These are phyloP conservation scores for Sceloporus undulatus DNA, from an alignment of 2,113 vertebrate genomes.

Conservation along the genomic window DNA sequence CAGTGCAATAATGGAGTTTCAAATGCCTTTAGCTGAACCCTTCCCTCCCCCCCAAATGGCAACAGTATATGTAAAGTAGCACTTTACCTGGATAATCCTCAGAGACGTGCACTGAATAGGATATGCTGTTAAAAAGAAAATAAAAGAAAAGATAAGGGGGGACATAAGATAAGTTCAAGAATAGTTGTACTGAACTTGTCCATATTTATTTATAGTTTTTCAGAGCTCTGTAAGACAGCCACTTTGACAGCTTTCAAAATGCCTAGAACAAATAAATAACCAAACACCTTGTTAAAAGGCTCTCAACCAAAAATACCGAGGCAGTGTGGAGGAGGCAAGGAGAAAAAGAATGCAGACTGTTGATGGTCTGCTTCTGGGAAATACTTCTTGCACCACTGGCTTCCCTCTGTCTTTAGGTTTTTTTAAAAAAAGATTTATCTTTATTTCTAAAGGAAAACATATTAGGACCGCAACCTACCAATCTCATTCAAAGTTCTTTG, in stretches of 20 bases:
- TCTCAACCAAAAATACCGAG: not conserved
- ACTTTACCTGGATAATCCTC: slow-evolving; percentile 92
- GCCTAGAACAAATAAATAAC: slow-evolving; percentile 3
- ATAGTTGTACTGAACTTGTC: slow-evolving; percentile 37
- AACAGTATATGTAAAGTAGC: slow-evolving; percentile 28
- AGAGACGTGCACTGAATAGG: slow-evolving; percentile 90
- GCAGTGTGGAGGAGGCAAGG: not conserved
- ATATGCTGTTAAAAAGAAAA: slow-evolving; percentile 79
- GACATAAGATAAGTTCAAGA: slow-evolving; percentile 32
- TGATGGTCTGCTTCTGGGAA: not conserved
- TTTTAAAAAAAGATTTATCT: not conserved
- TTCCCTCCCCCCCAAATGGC: not conserved
- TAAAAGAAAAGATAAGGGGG: slow-evolving; percentile 42
- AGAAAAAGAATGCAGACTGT: not conserved
- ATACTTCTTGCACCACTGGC: not conserved
- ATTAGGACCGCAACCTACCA: slow-evolving; percentile 10
- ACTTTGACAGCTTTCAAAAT: slow-evolving; percentile 60
- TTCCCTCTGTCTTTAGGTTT: not conserved
- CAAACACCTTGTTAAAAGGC: not conserved
- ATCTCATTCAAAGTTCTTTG: not conserved
- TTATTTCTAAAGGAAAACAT: slow-evolving; percentile 21
- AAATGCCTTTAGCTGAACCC: slow-evolving; percentile 36
- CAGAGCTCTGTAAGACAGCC: slow-evolving; percentile 17
- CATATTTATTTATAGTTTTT: slow-evolving; percentile 57
- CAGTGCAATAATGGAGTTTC: slow-evolving; percentile 38